Percentiles rank a stretch among this genome's conserved stretches.
Evolutionary conservation across 2,797 vertebrate genomes (phyloP).

Genomic region (Petrocephalus sullivani): DNA sequence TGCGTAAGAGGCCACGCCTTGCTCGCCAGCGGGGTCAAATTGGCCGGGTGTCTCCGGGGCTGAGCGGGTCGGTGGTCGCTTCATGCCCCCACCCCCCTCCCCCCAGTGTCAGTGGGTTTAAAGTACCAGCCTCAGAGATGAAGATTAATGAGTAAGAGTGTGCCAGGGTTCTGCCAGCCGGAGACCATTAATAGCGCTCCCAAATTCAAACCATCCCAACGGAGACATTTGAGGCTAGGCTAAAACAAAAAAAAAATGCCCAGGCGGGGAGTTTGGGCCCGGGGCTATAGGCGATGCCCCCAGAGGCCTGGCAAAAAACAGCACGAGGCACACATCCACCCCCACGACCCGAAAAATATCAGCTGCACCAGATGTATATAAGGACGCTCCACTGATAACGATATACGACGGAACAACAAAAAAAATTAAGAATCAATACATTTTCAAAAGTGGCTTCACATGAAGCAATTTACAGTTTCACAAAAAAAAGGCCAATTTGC

Average conservation of each 20-base stretch:
- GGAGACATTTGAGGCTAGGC: constrained; percentile 16
- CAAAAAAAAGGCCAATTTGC: neutral
- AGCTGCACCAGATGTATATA: neutral
- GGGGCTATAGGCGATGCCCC: constrained; percentile 41
- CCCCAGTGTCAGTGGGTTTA: constrained; percentile 25
- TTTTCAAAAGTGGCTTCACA: neutral
- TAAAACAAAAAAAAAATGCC: neutral
- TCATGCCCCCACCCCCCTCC: neutral
- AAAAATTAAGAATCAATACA: neutral
- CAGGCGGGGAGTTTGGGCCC: constrained; percentile 14
- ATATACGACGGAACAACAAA: neutral
- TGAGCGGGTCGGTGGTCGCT: neutral
- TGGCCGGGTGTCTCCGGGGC: neutral
- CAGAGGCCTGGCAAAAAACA: neutral
- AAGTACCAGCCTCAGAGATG: constrained; percentile 23
- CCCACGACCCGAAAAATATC: neutral
- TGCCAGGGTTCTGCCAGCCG: constrained; percentile 26
- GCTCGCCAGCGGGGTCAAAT: neutral
- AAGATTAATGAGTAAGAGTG: constrained; percentile 25
- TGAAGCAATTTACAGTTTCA: neutral
- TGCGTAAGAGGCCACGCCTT: neutral
- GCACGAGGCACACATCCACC: neutral
- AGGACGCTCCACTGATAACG: neutral
- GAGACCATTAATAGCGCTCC: constrained; percentile 29
- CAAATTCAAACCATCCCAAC: constrained; percentile 29